These are phyloP conservation scores for Pammene aurita DNA, from an alignment of 2,888 invertebrate genomes.

Conservation along the genomic window DNA sequence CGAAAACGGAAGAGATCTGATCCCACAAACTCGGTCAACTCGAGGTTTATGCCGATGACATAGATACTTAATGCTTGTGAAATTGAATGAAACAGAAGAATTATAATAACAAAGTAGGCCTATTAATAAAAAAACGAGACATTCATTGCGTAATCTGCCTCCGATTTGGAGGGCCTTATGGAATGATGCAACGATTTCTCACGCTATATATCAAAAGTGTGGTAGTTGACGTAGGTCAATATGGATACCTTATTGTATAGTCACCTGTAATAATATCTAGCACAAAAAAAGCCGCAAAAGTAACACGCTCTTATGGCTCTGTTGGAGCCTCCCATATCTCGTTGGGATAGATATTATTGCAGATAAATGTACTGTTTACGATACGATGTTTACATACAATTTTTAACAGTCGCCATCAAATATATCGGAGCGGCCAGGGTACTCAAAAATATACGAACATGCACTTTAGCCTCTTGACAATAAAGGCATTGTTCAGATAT, in stretches of 20 bases:
- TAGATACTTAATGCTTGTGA: slow-evolving; percentile 61
- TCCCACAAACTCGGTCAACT: slow-evolving; percentile 42
- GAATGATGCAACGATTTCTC: slow-evolving; percentile 33
- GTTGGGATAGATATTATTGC: no score
- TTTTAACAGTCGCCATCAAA: no score
- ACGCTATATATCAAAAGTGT: slow-evolving; percentile 46
- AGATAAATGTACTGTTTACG: no score
- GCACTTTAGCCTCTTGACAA: no score
- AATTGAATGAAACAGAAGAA: slow-evolving; percentile 57
- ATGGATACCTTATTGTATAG: slow-evolving; percentile 50
- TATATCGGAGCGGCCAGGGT: no score
- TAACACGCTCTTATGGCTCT: no score
- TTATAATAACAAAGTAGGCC: slow-evolving; percentile 57
- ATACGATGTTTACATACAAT: no score
- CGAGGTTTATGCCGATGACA: slow-evolving; percentile 55
- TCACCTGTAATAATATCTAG: neutral
- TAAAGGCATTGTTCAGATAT: no score
- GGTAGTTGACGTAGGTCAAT: slow-evolving; percentile 46
- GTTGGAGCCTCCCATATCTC: no score
- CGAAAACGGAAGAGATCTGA: slow-evolving; percentile 49
- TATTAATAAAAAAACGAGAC: slow-evolving; percentile 52
- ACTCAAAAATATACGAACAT: no score
- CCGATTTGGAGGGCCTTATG: slow-evolving; percentile 35
- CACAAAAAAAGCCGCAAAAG: neutral
- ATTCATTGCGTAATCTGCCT: slow-evolving; percentile 50